Percentiles rank a stretch among this genome's conserved stretches.
Evolutionary conservation across 2,113 vertebrate genomes (phyloP).

Genomic region (Elgaria multicarinata): DNA sequence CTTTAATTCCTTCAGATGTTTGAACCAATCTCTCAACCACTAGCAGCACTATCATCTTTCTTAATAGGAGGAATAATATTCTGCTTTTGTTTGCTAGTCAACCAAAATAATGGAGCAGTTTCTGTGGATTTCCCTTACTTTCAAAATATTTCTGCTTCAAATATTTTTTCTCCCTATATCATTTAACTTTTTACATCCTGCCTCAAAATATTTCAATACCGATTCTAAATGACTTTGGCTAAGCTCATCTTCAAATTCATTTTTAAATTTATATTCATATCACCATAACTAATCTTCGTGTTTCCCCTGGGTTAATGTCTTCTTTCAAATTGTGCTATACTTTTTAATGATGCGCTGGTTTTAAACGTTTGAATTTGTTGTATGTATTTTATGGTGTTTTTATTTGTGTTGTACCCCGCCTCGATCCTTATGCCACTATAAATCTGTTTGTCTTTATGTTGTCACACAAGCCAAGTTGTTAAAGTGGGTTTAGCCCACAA

Average conservation of each 20-base stretch:
- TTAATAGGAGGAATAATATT: not conserved
- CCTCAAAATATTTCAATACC: not conserved
- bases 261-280: not conserved
- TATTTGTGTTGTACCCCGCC: too few species aligned
- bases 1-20: not conserved
- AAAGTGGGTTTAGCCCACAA: too few species aligned
- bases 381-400: too few species aligned
- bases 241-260: not conserved
- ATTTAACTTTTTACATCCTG: not conserved
- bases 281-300: not conserved
- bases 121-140: not conserved
- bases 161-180: not conserved
- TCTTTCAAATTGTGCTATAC: not conserved
- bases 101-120: not conserved
- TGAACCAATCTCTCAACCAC: not conserved
- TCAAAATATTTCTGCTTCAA: not conserved
- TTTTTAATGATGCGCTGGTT: too few species aligned
- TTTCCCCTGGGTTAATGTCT: not conserved
- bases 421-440: too few species aligned
- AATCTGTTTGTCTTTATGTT: too few species aligned
- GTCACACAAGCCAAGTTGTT: too few species aligned
- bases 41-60: not conserved
- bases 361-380: too few species aligned
- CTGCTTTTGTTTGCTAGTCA: not conserved
- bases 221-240: not conserved